Percentiles rank a stretch among this genome's conserved stretches.
These are phyloP conservation scores for Scaptomyza cyrtandrae DNA, from an alignment of 2,888 invertebrate species.

Conservation along the genomic window DNA sequence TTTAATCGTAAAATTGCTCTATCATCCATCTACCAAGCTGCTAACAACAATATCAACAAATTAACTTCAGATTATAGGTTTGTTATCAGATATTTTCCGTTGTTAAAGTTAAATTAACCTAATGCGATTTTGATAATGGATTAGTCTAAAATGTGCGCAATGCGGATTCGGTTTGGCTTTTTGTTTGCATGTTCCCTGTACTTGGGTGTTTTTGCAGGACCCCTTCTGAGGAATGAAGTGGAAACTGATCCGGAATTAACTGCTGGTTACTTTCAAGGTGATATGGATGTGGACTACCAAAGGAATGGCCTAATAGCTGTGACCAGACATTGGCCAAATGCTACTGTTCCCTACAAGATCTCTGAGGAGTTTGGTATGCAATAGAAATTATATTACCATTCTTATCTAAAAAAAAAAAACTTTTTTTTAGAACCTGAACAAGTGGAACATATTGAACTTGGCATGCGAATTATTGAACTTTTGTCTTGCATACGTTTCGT, in stretches of 20 bases:
- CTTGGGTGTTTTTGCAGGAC: conserved; percentile 19
- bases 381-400: not conserved
- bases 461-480: conserved; percentile 89
- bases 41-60: not conserved
- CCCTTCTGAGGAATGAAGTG: not conserved
- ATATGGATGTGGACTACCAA: conserved; percentile 87
- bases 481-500: conserved; percentile 90
- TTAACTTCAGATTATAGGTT: not conserved
- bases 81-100: not conserved
- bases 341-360: conserved; percentile 87
- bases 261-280: conserved; percentile 90
- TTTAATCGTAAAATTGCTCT: not conserved
- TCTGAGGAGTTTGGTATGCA: conserved; percentile 60
- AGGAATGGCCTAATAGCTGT: conserved; percentile 87
- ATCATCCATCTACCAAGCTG: no score
- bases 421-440: conserved; percentile 83
- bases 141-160: conserved; percentile 45
- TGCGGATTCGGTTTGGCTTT: conserved; percentile 23
- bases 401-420: not conserved
- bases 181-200: conserved; percentile 18
- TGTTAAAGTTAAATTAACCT: conserved; percentile 7
- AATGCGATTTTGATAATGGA: not conserved
- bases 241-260: conserved; percentile 89
- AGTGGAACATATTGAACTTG: conserved; percentile 87
- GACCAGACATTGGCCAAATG: conserved; percentile 87